These are phyloP conservation scores for Dendrocincla fuliginosa DNA, from an alignment of 2,797 vertebrate species.

Conservation along the genomic window DNA sequence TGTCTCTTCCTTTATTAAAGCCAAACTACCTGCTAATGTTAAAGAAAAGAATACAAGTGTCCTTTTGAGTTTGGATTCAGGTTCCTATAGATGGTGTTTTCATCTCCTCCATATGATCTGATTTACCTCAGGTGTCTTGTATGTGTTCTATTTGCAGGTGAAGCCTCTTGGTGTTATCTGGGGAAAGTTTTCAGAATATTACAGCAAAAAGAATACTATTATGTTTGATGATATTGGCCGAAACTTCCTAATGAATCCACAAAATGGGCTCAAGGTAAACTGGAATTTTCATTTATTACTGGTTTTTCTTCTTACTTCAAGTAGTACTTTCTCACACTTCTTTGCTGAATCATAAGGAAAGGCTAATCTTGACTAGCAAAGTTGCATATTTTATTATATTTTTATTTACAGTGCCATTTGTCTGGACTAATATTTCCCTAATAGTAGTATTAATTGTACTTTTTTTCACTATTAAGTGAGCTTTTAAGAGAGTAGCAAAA, in stretches of 20 bases:
- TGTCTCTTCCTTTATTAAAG: background rate
- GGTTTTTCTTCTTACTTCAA: background rate
- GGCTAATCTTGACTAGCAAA: background rate
- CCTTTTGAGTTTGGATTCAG: background rate
- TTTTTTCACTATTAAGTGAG: background rate
- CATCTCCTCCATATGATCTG: background rate
- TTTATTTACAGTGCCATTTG: background rate
- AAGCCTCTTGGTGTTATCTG: conserved; percentile 98
- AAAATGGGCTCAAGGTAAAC: conserved; percentile 94
- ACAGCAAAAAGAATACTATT: conserved; percentile 96
- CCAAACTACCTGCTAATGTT: background rate
- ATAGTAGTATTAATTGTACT: background rate
- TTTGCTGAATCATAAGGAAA: background rate
- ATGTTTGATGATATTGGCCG: conserved; percentile 99
- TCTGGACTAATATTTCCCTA: background rate
- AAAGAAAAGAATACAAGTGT: background rate
- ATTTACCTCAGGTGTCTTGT: background rate
- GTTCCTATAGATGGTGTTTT: background rate
- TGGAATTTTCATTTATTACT: background rate
- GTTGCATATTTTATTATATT: background rate
- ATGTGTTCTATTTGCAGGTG: conserved; percentile 80
- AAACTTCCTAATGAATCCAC: conserved; percentile 99
- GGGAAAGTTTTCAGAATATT: conserved; percentile 96
- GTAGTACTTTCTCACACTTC: background rate
- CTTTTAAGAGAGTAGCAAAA: background rate